Evolutionary conservation across 2,113 vertebrate genomes (phyloP), one percentile per base, ranked within the genome.

Genomic region (Melanerpes aurifrons): DNA sequence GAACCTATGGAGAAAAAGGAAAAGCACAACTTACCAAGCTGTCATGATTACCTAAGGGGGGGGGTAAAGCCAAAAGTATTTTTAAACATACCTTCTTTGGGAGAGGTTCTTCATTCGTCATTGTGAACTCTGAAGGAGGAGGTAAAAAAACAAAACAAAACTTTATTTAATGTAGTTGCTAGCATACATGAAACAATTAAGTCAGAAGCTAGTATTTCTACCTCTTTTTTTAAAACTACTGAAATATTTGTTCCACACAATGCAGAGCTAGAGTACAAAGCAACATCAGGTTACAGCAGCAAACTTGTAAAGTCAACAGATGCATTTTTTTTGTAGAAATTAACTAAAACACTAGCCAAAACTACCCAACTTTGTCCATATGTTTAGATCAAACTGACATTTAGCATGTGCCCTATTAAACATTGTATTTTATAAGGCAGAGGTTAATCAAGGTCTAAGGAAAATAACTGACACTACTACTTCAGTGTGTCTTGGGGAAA

Each of bases 81-180:
- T 89, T 91, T 75, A 50, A 79, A 87, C 98, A 97, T 97, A 99
- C 99, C 98, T 99, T 99, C 97, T 99, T 99, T 72, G 99, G 99
- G 59, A 99, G 98, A 97, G 99, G 99, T 97, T 99, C 99, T 97
- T 99, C 99, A 98, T 99, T 99, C 95, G 99, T 99, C 99, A 99
- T 99, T 92, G 97, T 99, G 98, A 98, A 97, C 89, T 97, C 98
- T 99, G 90, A 96, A 95, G 37, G 12, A 73, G 45, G 4, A 64
- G 11, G 13, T 71, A 64, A 56, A 68, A 58, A 37, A 10, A 32
- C 32, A 37, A 40, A 72, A 31, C 20, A 5, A 40, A 92, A 63
- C 15, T 92, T 40, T 57, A 94, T 80, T 96, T 93, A 94, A 53
- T 15, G 12, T 3, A 85, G n/a, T n/a, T 95, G 86, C 13, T 76